A percentile compares a stretch with the other conserved stretches of the same genome.
phyloP scores from a whole-genome alignment of 2,797 vertebrate genomes.

The Amblyraja radiata region DNA sequence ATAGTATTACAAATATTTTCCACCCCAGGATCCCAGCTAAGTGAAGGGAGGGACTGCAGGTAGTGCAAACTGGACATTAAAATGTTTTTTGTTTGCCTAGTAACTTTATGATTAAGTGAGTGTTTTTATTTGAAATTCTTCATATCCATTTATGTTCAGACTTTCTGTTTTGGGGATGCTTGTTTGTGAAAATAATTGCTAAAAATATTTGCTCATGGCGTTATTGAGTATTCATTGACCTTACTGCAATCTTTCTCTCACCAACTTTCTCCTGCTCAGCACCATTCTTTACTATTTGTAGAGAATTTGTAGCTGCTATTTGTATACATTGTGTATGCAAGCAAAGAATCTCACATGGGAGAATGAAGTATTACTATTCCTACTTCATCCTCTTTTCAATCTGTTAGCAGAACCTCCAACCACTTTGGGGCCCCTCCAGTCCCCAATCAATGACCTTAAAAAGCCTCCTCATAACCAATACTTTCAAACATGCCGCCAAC shows the following conservation, averaged over 20 bases:
- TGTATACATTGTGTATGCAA: too few species aligned
- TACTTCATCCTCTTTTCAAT: not conserved
- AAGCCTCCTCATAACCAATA: not conserved
- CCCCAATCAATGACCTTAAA: not conserved
- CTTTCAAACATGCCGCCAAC: not conserved
- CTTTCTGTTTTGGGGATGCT: too few species aligned
- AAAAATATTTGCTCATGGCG: too few species aligned
- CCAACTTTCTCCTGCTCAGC: not conserved
- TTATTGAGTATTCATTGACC: not conserved
- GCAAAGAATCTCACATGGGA: too few species aligned
- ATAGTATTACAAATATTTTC: not conserved
- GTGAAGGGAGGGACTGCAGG: not conserved
- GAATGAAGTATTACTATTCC: too few species aligned
- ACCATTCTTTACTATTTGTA: not conserved
- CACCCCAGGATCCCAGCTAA: not conserved
- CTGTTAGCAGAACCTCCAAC: not conserved
- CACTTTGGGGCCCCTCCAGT: not conserved
- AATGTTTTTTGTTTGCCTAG: too few species aligned
- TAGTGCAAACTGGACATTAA: too few species aligned
- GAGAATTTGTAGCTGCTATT: too few species aligned
- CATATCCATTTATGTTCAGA: too few species aligned
- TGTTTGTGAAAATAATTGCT: too few species aligned
- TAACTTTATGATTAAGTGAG: too few species aligned
- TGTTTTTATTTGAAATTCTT: too few species aligned
- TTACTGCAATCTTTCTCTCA: not conserved